Evolutionary conservation across 2,797 vertebrate species (phyloP).

Genomic region (Sebastes oblongus): DNA sequence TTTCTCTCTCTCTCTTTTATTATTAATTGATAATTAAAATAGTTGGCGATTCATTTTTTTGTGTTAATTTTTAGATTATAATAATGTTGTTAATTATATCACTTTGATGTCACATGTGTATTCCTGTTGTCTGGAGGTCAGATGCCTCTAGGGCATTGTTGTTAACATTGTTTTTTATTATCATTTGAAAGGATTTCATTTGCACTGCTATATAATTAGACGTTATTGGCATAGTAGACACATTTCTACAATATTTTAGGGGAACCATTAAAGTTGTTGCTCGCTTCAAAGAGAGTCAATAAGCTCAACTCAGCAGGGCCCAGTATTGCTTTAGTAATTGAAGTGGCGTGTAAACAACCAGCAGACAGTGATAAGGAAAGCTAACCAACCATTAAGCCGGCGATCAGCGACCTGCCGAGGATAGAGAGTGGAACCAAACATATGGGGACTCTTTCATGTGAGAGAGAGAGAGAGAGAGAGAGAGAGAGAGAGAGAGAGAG

Average conservation of each 20-base stretch:
- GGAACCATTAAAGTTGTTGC: background rate
- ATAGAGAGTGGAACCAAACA: slow-evolving; percentile 48
- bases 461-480: slow-evolving; percentile 20
- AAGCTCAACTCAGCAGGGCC: background rate
- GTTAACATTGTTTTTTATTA: background rate
- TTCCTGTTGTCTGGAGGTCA: background rate
- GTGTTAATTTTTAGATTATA: background rate
- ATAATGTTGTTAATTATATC: background rate
- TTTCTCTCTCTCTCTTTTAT: background rate
- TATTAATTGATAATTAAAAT: background rate
- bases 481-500: slow-evolving; percentile 21
- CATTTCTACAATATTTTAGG: background rate
- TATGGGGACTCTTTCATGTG: slow-evolving; percentile 51
- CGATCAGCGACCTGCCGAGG: slow-evolving; percentile 23
- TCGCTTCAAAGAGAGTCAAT: background rate
- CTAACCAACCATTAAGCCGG: slow-evolving; percentile 32
- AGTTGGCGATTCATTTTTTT: background rate
- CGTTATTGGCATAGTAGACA: background rate
- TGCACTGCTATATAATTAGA: background rate
- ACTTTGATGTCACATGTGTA: background rate
- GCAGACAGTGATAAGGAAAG: slow-evolving; percentile 29
- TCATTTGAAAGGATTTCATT: background rate
- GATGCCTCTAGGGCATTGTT: background rate
- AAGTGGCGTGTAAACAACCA: slow-evolving; percentile 39
- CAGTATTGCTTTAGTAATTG: background rate